Conservation (phyloP, 2,113 vertebrate genomes). For the Heterocephalus glaber region DNA sequence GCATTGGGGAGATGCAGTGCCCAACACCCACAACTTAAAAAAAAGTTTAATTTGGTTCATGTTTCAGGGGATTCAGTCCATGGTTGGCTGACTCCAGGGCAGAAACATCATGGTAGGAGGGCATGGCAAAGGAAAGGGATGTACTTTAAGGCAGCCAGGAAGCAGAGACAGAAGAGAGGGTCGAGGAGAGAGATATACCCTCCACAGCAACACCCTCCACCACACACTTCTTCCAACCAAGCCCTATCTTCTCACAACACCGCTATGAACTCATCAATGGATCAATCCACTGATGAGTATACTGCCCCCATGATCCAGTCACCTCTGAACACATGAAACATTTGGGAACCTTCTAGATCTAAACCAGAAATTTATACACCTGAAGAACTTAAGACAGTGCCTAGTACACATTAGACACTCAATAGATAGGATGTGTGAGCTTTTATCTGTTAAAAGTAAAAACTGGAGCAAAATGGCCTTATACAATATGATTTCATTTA, state of each 20-base stretch:
- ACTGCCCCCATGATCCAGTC: neutral
- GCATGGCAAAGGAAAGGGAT: neutral
- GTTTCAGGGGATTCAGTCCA: neutral
- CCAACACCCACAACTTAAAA: neutral
- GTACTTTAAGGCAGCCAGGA: neutral
- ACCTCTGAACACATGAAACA: neutral
- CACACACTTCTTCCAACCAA: neutral
- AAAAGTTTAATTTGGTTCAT: neutral
- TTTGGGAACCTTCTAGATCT: neutral
- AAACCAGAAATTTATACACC: neutral
- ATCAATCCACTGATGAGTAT: neutral
- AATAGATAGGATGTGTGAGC: neutral
- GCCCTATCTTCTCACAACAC: neutral
- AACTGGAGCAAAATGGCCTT: neutral
- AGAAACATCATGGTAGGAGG: neutral
- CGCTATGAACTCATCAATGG: too few relatives aligned
- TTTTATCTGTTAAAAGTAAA: constrained; percentile 13
- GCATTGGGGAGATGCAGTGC: neutral
- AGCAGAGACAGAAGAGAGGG: neutral
- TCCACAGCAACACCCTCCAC: neutral
- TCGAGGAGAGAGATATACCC: neutral
- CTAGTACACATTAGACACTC: neutral
- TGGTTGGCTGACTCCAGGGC: neutral
- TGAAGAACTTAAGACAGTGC: neutral
- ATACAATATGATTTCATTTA: neutral